Base-by-base conservation (phyloP, 2,888 invertebrate genomes). In the Meteorus cinctellus region DNA sequence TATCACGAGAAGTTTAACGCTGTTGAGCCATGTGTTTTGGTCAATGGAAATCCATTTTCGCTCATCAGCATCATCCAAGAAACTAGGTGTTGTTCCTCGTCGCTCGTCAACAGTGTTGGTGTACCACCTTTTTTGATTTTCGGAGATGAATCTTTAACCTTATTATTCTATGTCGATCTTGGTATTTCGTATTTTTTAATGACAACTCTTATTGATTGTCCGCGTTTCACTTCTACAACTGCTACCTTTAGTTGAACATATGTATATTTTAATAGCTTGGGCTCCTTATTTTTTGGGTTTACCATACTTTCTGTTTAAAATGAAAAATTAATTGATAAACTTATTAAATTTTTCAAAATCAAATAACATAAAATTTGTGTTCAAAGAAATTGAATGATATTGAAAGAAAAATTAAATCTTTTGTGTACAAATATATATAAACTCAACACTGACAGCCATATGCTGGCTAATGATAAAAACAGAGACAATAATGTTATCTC, bases 21-120 rank as follows among this genome's bases (percentile, higher is more conserved):
- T 34, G 34, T 6, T 34, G 6, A 34, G 34, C 6, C 3, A 63
- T 83, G 74, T 60, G 78, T 77, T 80, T 77, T 84, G 8, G 81
- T 82, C 19, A 84, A 77, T 51, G 84, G 84, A 72, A 82, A 78
- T 31, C 82, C 81, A 55, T 65, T 77, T 41, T 82, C 76, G 48
- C 73, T 79, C 70, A 81, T 76, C 8, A 60, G 68, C 12, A 75
- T 31, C 34, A 84, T 75, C 83, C 84, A 84, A 48, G 76, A 74
- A 19, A 78, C 82, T 48, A 83, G 65, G 29, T 78, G 45, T 8
- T 73, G 59, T 48, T 74, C 74, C 19, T 63, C 69, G 24, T 19
- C 65, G 27, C 5, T 68, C 71, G 48, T 78, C 62, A 51, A 67
- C 55, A 71, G 70, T 29, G 66, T 34, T 5, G 12, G 24, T 16